Evolutionary conservation across 1,140 invertebrate species (phyloP).

Genomic region (Globodera rostochiensis): DNA sequence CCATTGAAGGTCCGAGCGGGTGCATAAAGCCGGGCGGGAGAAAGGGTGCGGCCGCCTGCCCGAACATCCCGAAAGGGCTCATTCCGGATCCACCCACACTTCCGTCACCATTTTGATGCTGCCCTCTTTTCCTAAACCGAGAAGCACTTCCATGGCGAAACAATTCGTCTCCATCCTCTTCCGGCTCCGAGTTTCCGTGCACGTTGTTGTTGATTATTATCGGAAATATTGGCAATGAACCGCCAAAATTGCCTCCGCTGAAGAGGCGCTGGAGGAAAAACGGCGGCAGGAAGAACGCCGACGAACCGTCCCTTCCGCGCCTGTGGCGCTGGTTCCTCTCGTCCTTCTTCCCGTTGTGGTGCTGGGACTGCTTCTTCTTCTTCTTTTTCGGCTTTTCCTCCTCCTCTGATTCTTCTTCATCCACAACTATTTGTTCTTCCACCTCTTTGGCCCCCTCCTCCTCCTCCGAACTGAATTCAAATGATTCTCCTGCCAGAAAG

Average conservation of each 20-base stretch:
- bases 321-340: not conserved
- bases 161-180: not conserved
- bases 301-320: not conserved
- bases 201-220: not conserved
- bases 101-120: not conserved
- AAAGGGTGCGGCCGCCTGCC: not conserved
- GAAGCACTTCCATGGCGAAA: not conserved
- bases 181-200: too few relatives aligned
- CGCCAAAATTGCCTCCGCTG: slow-evolving; percentile 1
- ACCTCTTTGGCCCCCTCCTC: too few relatives aligned
- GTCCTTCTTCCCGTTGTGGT: not conserved
- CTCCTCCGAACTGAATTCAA: slow-evolving; percentile 16
- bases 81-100: not conserved
- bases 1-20: not conserved
- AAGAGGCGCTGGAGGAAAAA: not conserved
- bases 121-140: not conserved
- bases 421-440: too few relatives aligned
- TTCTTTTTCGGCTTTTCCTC: not conserved
- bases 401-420: not conserved
- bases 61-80: not conserved
- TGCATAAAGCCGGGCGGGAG: not conserved
- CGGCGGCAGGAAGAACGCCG: not conserved
- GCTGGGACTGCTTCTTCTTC: not conserved
- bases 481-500: not conserved
- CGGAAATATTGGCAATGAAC: not conserved